These are phyloP conservation scores for Cheumatopsyche charites DNA, from an alignment of 1,140 invertebrate genomes.

Conservation along the genomic window DNA sequence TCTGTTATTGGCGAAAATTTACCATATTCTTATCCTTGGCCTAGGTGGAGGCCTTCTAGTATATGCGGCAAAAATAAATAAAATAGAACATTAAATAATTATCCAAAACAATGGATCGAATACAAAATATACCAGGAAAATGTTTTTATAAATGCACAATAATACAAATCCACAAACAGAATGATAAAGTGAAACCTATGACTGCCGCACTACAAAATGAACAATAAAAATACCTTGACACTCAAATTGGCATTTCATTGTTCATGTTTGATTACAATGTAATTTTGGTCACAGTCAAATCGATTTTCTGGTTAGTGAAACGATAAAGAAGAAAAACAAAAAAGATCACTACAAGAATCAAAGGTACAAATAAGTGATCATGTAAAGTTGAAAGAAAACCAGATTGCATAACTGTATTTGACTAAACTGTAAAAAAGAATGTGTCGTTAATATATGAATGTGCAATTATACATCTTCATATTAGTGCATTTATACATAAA, in stretches of 20 bases:
- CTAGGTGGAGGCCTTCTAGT: slow-evolving; percentile 80
- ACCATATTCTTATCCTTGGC: slow-evolving; percentile 91
- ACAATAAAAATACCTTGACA: neutral
- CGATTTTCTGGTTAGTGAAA: too few relatives aligned
- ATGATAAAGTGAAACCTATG: too few relatives aligned
- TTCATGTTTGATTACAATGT: too few relatives aligned
- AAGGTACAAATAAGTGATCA: neutral
- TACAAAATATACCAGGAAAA: slow-evolving; percentile 11
- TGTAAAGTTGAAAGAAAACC: neutral
- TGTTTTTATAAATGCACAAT: neutral
- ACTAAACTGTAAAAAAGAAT: neutral
- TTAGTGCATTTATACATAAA: slow-evolving; percentile 16
- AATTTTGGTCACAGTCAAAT: too few relatives aligned
- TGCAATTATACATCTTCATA: neutral
- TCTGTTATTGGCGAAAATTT: slow-evolving; percentile 56
- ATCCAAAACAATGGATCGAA: neutral
- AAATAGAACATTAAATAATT: slow-evolving; percentile 40
- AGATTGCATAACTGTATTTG: neutral
- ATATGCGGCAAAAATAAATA: slow-evolving; percentile 51
- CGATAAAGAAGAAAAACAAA: too few relatives aligned
- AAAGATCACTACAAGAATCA: too few relatives aligned
- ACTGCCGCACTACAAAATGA: neutral
- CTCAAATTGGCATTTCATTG: too few relatives aligned
- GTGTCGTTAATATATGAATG: neutral
- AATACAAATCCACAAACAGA: neutral